Evolutionary conservation across 2,888 invertebrate species (phyloP).

Genomic region (Catotricha subobsoleta): DNA sequence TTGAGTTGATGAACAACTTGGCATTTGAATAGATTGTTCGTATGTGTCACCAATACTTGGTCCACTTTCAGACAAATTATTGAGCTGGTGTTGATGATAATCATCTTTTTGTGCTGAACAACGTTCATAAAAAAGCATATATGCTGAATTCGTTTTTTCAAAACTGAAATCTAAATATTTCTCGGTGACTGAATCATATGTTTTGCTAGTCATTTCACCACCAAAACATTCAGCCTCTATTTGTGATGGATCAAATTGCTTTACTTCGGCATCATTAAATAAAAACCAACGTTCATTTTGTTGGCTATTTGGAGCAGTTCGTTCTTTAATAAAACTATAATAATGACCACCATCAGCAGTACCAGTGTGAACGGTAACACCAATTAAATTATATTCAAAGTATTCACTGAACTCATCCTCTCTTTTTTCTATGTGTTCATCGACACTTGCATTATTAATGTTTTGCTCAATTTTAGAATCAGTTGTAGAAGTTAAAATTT

Average conservation of each 20-base stretch:
- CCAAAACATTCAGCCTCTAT: constrained; percentile 93
- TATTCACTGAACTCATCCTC: constrained; percentile 12
- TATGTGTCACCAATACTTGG: background rate
- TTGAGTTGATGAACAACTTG: constrained; percentile 5
- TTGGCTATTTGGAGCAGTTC: constrained; percentile 40
- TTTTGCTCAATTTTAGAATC: background rate
- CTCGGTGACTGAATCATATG: constrained; percentile 89
- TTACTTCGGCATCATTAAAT: constrained; percentile 86
- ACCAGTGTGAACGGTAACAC: constrained; percentile 95
- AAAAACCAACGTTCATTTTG: constrained; percentile 79
- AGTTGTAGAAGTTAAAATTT: no score
- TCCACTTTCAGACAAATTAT: background rate
- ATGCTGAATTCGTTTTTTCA: constrained; percentile 93
- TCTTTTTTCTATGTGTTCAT: constrained; percentile 5
- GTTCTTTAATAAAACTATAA: constrained; percentile 86
- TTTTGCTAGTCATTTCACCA: constrained; percentile 97
- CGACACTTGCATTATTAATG: background rate
- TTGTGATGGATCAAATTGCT: constrained; percentile 87
- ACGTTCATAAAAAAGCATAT: constrained; percentile 91
- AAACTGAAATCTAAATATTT: constrained; percentile 96
- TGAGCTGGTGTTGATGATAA: constrained; percentile 16
- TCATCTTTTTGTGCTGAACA: constrained; percentile 34
- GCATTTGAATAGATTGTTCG: background rate
- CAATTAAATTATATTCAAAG: constrained; percentile 53
- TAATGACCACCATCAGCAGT: constrained; percentile 96